Conservation (phyloP, 2,113 vertebrate species). For the Galbula dea region DNA sequence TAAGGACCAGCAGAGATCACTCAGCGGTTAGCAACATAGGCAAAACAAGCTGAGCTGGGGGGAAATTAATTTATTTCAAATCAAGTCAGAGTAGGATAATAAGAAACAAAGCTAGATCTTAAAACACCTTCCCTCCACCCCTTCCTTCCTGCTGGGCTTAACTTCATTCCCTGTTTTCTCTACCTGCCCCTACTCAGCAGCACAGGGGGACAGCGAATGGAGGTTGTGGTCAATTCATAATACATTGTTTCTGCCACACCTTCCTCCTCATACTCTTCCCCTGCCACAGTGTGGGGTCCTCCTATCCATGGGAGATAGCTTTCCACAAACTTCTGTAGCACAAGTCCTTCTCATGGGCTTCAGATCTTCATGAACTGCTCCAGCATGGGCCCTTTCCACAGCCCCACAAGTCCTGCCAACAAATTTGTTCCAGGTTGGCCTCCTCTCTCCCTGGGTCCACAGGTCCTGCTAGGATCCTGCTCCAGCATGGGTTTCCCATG, state of each 20-base stretch:
- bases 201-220: not conserved
- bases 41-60: not conserved
- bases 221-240: not conserved
- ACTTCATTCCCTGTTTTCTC: not conserved
- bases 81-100: not conserved
- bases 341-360: not conserved
- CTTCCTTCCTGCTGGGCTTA: not conserved
- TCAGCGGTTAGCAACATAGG: not conserved
- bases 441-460: not conserved
- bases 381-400: accelerated
- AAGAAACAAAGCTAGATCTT: not conserved
- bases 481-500: accelerated
- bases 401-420: not conserved
- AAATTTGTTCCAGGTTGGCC: not conserved
- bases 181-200: not conserved
- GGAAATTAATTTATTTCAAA: not conserved
- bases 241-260: not conserved
- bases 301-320: not conserved
- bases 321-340: not conserved
- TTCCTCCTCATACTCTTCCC: not conserved
- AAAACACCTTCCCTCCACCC: not conserved
- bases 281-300: not conserved
- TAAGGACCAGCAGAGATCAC: not conserved
- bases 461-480: not conserved
- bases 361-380: not conserved